Base-by-base conservation (phyloP, 2,113 vertebrate genomes). In the Apeltes quadracus region DNA sequence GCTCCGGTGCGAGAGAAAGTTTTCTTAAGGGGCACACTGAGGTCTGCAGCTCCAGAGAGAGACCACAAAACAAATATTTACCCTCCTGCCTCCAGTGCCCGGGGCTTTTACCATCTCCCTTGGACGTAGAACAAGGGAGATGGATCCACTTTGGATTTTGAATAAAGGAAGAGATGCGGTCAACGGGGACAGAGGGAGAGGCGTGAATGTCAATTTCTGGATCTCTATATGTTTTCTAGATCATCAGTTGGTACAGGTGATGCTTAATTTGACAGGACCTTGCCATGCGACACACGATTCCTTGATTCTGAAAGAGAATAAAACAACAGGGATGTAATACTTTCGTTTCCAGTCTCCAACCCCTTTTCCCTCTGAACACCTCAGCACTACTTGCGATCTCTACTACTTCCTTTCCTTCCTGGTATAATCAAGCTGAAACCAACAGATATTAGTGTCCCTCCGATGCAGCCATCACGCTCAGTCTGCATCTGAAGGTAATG, bases 41-140 rank as follows among this genome's bases (percentile, higher is more conserved):
- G 89, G 89, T 83, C 85, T 72, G 77, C 76, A 86, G 87, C 83
- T 85, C 78, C 76, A 85, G 79, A n/a, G 75, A 82, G 88, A 84
- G 88, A 76, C 84, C 84, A 71, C 82, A 87, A 88, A 89, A 90
- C 88, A 91, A 92, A 92, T 92, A 92, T 92, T 91, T 90, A 91
- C 87, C 80, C 85, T 74, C 48, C 69, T 59, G 78, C 78, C 86
- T 78, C 67, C 83, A 76, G 78, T 11, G 61, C 79, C 74, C 16
- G 72, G 76, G 79, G 61, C 70, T 74, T 77, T 64, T 63, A 41
- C 67, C 73, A 61, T 71, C 56, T 34, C 73, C 51, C 44, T 50
- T 38, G 39, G 25, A 39, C 54, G 38, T 61, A 41, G 59, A 80
- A 83, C 46, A 69, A 68, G 70, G 74, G 76, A n/a, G 61, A 83